Evolutionary conservation across 1,140 invertebrate genomes (phyloP), one percentile per base, ranked within the genome.

Genomic region (Eciton burchellii): DNA sequence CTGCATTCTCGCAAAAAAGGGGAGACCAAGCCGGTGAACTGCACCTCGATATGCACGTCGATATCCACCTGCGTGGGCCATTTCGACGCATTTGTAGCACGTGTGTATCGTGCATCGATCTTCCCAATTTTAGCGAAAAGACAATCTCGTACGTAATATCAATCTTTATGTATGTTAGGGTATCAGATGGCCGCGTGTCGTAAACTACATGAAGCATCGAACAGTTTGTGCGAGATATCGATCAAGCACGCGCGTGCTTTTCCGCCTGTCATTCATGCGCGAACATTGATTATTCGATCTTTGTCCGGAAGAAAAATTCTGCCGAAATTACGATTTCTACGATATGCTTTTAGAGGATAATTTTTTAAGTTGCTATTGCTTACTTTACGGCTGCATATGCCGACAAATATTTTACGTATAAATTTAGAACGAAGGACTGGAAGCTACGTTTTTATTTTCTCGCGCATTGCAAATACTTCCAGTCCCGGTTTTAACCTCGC

Each of bases 291-390:
- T n/a, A 57, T 41, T 1, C 43, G 9, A 5, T 26, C 12, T 26
- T 8, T n/a, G 9, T 11, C 16, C 26, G 41, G n/a, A 72, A 14
- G 35, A 35, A 21, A 14, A 57, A 8, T 47, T 43, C 26, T 12
- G 21, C 16, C 16, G 19, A 21, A 72, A 43, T 41, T 29, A 26
- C 66, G 14, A 52, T 35, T 19, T 35, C 26, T 12, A 19, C n/a
- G n/a, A n/a, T n/a, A 35, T 35, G 4, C 4, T 29, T 43, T 3
- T 19, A 14, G 3, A 43, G 29, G 19, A 57, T 57, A 57, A 43
- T 72, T 54, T 70, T 29, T 70, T 52, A 54, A 16, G 45, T 70
- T 70, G 4, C 54, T 21, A 35, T 41, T 71, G 16, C 54, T 68
- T 11, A 52, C 6, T 6, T 0, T 5, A 3, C n/a, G 21, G 35